These are phyloP conservation scores for Proisotoma minuta DNA, from an alignment of 2,888 invertebrate species.

Conservation along the genomic window DNA sequence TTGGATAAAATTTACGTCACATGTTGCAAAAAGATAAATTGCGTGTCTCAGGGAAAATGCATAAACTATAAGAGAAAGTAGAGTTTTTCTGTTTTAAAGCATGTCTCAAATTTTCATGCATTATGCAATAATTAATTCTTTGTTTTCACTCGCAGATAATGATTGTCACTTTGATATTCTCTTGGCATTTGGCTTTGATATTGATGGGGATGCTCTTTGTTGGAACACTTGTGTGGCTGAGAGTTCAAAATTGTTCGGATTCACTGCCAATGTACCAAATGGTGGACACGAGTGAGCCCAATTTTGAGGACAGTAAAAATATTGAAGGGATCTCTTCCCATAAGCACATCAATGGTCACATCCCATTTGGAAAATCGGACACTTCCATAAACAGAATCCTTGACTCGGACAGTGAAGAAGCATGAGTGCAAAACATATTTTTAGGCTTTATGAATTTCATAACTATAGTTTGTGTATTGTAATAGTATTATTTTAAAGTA, in stretches of 20 bases:
- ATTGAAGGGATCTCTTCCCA: constrained; percentile 8
- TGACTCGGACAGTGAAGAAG: constrained; percentile 46
- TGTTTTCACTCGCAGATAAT: constrained; percentile 52
- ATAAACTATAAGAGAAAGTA: no score
- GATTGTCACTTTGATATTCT: constrained; percentile 51
- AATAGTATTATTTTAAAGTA: no score
- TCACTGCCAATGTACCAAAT: constrained; percentile 41
- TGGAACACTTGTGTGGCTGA: constrained; percentile 37
- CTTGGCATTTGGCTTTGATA: constrained; percentile 47
- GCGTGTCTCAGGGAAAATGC: no score
- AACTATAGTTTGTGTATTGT: no score
- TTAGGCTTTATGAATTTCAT: no score
- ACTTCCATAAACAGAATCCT: constrained; percentile 36
- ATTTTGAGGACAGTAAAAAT: constrained; percentile 22
- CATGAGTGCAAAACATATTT: constrained; percentile 24
- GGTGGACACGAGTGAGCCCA: constrained; percentile 40
- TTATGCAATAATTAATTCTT: no score
- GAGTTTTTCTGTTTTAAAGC: no score
- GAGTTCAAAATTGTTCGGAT: constrained; percentile 40
- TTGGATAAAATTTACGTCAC: no score
- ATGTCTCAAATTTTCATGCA: no score
- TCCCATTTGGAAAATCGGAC: constrained; percentile 22
- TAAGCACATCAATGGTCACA: constrained; percentile 23
- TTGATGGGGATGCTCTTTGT: constrained; percentile 35
- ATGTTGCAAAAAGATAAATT: no score